Evolutionary conservation across 2,113 vertebrate species (phyloP).

Genomic region (Sturnira hondurensis): DNA sequence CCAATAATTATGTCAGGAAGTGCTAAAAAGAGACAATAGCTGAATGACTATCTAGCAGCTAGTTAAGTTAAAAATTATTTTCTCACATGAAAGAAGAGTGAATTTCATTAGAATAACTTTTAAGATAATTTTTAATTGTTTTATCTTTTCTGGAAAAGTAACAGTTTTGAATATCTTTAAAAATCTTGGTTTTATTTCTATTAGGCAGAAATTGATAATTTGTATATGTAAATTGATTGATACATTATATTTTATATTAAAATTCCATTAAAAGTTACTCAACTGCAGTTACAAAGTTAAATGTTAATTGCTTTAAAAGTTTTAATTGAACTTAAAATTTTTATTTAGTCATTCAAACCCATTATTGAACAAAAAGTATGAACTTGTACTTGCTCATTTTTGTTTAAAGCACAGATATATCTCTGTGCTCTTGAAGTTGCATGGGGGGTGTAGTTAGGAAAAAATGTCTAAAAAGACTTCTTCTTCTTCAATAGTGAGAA

Average conservation of each 20-base stretch:
- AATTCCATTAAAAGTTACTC: slow-evolving; percentile 18
- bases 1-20: background rate
- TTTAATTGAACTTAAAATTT: background rate
- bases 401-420: background rate
- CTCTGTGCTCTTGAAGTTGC: background rate
- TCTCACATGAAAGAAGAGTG: slow-evolving; percentile 20
- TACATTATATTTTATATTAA: background rate
- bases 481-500: background rate
- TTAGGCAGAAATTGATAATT: background rate
- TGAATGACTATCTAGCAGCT: background rate
- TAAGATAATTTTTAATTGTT: background rate
- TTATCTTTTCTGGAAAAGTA: background rate
- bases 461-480: background rate
- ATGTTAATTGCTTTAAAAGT: background rate
- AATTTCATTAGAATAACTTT: background rate
- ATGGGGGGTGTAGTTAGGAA: background rate
- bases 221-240: background rate
- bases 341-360: slow-evolving; percentile 21
- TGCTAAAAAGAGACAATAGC: background rate
- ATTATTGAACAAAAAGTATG: background rate
- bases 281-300: slow-evolving; percentile 24
- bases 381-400: background rate
- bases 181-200: background rate
- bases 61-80: slow-evolving; percentile 22
- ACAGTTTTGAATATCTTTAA: background rate